These are phyloP conservation scores for Laothoe populi DNA, from an alignment of 2,888 invertebrate species.

Conservation along the genomic window DNA sequence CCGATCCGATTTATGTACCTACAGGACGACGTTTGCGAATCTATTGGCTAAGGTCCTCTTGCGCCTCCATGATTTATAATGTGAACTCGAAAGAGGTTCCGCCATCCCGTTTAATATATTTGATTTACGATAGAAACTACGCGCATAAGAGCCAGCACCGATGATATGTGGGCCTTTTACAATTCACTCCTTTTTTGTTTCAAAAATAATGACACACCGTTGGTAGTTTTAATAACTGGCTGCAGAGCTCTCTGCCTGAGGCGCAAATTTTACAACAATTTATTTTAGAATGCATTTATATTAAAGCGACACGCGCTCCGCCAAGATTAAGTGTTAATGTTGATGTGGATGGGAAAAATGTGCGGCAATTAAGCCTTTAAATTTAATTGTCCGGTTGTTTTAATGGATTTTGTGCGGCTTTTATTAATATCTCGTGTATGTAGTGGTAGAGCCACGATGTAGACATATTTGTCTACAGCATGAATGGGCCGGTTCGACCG, in stretches of 20 bases:
- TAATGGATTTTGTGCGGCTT: slow-evolving; percentile 40
- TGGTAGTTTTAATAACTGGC: slow-evolving; percentile 77
- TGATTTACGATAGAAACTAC: slow-evolving; percentile 84
- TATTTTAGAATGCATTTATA: slow-evolving; percentile 67
- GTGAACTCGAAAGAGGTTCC: slow-evolving; percentile 84
- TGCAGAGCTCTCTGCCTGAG: slow-evolving; percentile 60
- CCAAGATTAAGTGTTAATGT: slow-evolving; percentile 51
- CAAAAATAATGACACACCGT: slow-evolving; percentile 79
- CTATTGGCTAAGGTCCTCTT: slow-evolving; percentile 75
- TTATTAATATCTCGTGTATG: slow-evolving; percentile 37
- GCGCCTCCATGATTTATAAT: slow-evolving; percentile 81
- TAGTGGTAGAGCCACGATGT: too few species aligned
- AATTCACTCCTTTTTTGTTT: slow-evolving; percentile 54
- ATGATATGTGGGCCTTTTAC: slow-evolving; percentile 71
- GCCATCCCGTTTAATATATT: slow-evolving; percentile 83
- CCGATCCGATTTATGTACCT: slow-evolving; percentile 67
- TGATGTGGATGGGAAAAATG: slow-evolving; percentile 35
- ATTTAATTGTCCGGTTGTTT: slow-evolving; percentile 41
- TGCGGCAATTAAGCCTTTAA: slow-evolving; percentile 39
- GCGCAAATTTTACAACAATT: slow-evolving; percentile 72
- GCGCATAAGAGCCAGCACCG: slow-evolving; percentile 79
- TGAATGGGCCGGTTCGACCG: too few species aligned
- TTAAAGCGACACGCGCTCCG: slow-evolving; percentile 47
- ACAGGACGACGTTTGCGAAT: slow-evolving; percentile 66
- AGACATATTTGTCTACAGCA: too few species aligned